These are phyloP conservation scores for Rhynchomys soricoides DNA, from an alignment of 2,113 vertebrate genomes.

Conservation along the genomic window DNA sequence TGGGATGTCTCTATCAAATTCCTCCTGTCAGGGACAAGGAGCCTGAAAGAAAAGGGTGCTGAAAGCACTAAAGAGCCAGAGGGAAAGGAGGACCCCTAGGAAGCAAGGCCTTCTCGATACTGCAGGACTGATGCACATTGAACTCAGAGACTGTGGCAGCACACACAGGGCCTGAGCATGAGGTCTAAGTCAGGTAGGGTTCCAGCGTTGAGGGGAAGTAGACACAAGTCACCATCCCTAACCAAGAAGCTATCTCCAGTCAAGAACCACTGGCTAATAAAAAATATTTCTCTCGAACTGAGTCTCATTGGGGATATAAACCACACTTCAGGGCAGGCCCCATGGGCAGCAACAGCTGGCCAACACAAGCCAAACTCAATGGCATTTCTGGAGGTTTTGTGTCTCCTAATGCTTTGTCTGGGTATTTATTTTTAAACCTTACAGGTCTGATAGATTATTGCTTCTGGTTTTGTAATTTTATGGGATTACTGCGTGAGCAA, in stretches of 20 bases:
- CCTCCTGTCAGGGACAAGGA: rapidly evolving
- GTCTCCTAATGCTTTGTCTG: neutral
- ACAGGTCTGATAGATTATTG: neutral
- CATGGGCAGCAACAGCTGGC: neutral
- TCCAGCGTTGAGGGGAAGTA: neutral
- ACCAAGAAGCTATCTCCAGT: neutral
- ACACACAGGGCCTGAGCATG: neutral
- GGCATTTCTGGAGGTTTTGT: neutral
- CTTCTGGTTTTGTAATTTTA: neutral
- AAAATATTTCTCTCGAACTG: neutral
- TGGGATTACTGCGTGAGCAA: neutral
- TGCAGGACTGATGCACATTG: neutral
- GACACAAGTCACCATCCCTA: neutral
- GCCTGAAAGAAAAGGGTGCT: neutral
- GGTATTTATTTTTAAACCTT: neutral
- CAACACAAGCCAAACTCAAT: neutral
- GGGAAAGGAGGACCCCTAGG: neutral
- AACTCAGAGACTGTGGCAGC: neutral
- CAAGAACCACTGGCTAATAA: neutral
- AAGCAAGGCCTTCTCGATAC: neutral
- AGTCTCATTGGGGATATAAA: neutral
- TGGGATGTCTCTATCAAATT: neutral
- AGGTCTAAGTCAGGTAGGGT: neutral
- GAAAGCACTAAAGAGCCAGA: neutral
- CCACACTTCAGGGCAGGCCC: neutral